A percentile compares a stretch with the other conserved stretches of the same genome.
Evolutionary conservation across 2,888 invertebrate genomes (phyloP).

Genomic region (Loripinus fragilis): DNA sequence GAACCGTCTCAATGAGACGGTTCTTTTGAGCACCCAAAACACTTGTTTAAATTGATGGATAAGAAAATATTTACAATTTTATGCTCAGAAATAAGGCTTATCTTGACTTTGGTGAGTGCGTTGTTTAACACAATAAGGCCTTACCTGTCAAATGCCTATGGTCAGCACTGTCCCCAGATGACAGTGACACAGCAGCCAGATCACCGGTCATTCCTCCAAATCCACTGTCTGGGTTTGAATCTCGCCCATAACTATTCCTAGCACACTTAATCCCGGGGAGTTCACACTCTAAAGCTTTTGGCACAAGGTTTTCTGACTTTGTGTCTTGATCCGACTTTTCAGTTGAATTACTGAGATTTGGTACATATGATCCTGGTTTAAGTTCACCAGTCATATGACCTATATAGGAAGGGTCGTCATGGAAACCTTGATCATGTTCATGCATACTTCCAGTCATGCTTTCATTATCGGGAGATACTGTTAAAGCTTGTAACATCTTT

Average conservation of each 20-base stretch:
- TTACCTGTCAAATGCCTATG: conserved; percentile 50
- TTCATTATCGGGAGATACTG: conserved; percentile 82
- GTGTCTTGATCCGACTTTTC: background rate
- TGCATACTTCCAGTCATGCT: conserved; percentile 57
- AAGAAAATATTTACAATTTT: too few species aligned
- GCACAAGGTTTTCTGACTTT: background rate
- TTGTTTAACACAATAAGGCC: too few species aligned
- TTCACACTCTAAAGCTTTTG: conserved; percentile 70
- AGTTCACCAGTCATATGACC: conserved; percentile 31
- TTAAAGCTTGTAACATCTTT: conserved; percentile 97
- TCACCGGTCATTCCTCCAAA: conserved; percentile 77
- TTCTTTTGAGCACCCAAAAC: too few species aligned
- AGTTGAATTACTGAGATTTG: background rate
- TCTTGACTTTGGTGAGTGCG: too few species aligned
- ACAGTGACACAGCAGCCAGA: conserved; percentile 66
- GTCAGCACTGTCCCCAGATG: conserved; percentile 70
- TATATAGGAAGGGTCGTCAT: conserved; percentile 64
- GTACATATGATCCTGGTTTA: conserved; percentile 20
- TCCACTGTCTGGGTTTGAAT: conserved; percentile 81
- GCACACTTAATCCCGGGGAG: conserved; percentile 72
- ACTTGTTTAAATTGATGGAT: too few species aligned
- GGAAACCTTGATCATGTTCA: conserved; percentile 74
- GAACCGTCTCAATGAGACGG: too few species aligned
- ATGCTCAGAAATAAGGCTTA: too few species aligned
- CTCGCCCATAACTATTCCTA: conserved; percentile 67